phyloP scores from a whole-genome alignment of 2,888 invertebrate species.

The Scotopteryx bipunctaria region DNA sequence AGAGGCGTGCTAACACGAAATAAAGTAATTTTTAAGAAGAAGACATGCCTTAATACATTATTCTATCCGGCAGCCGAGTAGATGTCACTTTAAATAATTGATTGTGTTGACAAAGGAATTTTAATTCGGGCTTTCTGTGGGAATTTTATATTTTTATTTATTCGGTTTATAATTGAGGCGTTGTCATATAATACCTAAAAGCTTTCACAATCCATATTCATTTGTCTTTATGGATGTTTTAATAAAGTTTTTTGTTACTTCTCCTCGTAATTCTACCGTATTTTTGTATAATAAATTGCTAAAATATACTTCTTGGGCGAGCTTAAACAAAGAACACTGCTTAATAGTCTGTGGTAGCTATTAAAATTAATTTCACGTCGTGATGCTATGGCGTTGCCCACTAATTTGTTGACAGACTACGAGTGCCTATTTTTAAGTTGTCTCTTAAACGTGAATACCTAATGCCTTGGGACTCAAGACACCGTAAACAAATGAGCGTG shows the following conservation, averaged over 20 bases:
- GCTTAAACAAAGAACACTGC: slow-evolving; percentile 7
- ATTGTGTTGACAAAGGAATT: slow-evolving; percentile 25
- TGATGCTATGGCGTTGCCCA: slow-evolving; percentile 31
- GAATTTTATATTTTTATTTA: slow-evolving; percentile 11
- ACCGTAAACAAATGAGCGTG: slow-evolving; percentile 4
- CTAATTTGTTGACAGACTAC: slow-evolving; percentile 56
- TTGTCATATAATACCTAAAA: slow-evolving; percentile 5
- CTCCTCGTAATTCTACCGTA: neutral
- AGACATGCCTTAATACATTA: slow-evolving; percentile 24
- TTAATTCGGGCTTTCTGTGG: slow-evolving; percentile 13
- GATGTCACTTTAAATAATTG: slow-evolving; percentile 32
- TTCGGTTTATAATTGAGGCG: slow-evolving; percentile 5
- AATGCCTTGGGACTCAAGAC: neutral
- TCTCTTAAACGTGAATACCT: slow-evolving; percentile 23
- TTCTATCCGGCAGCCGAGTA: slow-evolving; percentile 25
- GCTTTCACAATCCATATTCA: neutral
- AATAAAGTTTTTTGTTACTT: neutral
- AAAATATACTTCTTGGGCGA: slow-evolving; percentile 2
- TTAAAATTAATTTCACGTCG: slow-evolving; percentile 40
- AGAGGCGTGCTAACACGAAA: slow-evolving; percentile 33
- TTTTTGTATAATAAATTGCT: neutral
- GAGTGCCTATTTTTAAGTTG: slow-evolving; percentile 30
- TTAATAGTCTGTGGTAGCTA: slow-evolving; percentile 9
- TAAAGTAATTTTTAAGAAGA: slow-evolving; percentile 31
- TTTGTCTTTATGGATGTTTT: neutral